These are phyloP conservation scores for Pempheris klunzingeri DNA, from an alignment of 2,797 vertebrate genomes.

Conservation along the genomic window DNA sequence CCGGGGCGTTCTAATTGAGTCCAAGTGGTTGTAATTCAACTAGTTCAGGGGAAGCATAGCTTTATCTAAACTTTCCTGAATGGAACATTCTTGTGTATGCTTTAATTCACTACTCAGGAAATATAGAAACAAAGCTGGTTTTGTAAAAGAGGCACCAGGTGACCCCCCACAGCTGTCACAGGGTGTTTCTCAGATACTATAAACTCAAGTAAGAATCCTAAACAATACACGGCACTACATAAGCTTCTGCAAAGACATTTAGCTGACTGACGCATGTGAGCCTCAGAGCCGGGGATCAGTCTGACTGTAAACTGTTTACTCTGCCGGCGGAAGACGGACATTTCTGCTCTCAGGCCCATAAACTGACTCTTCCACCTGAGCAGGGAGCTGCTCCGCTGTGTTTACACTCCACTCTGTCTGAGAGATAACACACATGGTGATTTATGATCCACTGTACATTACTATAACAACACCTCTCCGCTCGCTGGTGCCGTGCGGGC, in stretches of 20 bases:
- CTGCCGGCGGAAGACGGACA: neutral
- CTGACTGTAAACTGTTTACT: conserved; percentile 23
- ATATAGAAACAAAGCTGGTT: too few species aligned
- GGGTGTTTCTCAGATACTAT: neutral
- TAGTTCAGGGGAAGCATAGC: conserved; percentile 29
- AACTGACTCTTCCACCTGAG: conserved; percentile 8
- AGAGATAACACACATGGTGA: conserved; percentile 14
- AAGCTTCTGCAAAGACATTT: conserved; percentile 12
- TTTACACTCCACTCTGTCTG: conserved; percentile 7
- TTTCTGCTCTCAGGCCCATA: neutral
- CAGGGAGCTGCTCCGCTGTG: neutral
- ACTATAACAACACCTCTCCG: rapidly evolving
- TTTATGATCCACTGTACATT: neutral
- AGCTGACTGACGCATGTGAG: neutral
- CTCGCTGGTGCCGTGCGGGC: neutral
- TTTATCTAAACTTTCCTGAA: too few species aligned
- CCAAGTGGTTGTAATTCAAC: conserved; percentile 62
- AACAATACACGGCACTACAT: neutral
- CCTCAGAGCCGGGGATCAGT: neutral
- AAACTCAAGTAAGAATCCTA: conserved; percentile 6
- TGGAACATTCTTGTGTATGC: too few species aligned
- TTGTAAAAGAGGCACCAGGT: too few species aligned
- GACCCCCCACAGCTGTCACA: neutral
- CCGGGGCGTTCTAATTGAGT: conserved; percentile 51
- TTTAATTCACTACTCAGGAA: too few species aligned